Evolutionary conservation across 2,888 invertebrate species (phyloP), one percentile per base, ranked within the genome.

Genomic region (Flexamia atlantica): DNA sequence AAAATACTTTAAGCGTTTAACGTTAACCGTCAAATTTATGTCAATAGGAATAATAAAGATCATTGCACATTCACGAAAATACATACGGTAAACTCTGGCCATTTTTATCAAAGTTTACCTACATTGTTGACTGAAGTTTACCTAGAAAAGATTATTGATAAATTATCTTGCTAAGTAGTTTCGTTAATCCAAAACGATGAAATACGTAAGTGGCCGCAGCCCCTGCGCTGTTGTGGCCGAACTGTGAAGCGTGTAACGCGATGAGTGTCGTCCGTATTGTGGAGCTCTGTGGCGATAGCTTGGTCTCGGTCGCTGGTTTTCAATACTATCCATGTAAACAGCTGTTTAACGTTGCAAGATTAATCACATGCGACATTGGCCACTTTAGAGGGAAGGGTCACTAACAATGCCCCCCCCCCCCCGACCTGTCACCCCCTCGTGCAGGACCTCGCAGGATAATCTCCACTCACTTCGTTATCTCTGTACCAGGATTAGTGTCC

Each of bases 341-440:
- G 74, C 74, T 76, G 74, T 76, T 76, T 76, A 46, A 40, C 40
- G 74, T 76, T 76, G 74, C 25, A 40, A 76, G 46, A 28, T 46
- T 76, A 76, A 76, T 76, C 74, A 76, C 74, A 46, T 76, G 74
- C 46, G 46, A 76, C 46, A 28, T 46, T 76, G 74, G 46, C 74
- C 74, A 76, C 74, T 70, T 70, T 76, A 46, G 46, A 28, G 46
- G 46, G 74, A 46, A 46, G 74, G 74, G 70, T 40, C 70, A 40
- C 70, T 70, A 70, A 70, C 70, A 70, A 70, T 70, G 36, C 70
- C 20, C 70, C 40, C 70, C 23, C 23, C 70, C 28, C 28, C 30
- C 30, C 32, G 12, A 7, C 17, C 5, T 32, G 14, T n/a, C 30
- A 1, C 68, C 68, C 30, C 12, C 32, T 1, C 32, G 30, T 3